A percentile compares a stretch with the other conserved stretches of the same genome.
phyloP scores from a whole-genome alignment of 2,888 invertebrate species.

The Chrysolina haemoptera region DNA sequence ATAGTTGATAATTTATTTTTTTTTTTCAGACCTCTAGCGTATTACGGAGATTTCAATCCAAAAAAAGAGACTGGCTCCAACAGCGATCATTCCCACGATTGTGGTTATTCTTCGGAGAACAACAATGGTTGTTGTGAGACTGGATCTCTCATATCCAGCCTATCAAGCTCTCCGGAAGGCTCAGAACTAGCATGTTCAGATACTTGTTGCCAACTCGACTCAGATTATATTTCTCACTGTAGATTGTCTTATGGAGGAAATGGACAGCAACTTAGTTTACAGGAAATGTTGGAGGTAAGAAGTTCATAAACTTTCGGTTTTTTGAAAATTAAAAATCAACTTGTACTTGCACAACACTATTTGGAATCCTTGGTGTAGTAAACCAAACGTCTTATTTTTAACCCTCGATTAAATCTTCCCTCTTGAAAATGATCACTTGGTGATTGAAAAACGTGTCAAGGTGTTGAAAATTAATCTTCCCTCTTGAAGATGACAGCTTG shows the following conservation, averaged over 20 bases:
- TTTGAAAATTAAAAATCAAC: too few species aligned
- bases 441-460: too few species aligned
- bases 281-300: conserved; percentile 85
- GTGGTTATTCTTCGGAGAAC: conserved; percentile 90
- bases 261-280: conserved; percentile 77
- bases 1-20: not conserved
- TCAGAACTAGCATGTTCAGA: conserved; percentile 93
- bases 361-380: too few species aligned
- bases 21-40: conserved; percentile 36
- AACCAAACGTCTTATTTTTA: too few species aligned
- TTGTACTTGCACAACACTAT: too few species aligned
- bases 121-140: conserved; percentile 81
- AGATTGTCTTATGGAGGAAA: conserved; percentile 69
- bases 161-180: conserved; percentile 86
- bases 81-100: conserved; percentile 84
- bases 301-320: not conserved
- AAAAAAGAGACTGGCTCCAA: conserved; percentile 75
- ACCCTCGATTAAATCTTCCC: too few species aligned
- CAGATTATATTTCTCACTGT: conserved; percentile 62
- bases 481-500: too few species aligned
- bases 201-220: conserved; percentile 86
- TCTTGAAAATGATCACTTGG: too few species aligned
- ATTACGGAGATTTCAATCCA: conserved; percentile 40
- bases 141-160: conserved; percentile 81
- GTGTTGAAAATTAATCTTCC: too few species aligned